Evolutionary conservation across 1,140 invertebrate genomes (phyloP), one percentile per base, ranked within the genome.

Genomic region (Drosophila parabipectinata): DNA sequence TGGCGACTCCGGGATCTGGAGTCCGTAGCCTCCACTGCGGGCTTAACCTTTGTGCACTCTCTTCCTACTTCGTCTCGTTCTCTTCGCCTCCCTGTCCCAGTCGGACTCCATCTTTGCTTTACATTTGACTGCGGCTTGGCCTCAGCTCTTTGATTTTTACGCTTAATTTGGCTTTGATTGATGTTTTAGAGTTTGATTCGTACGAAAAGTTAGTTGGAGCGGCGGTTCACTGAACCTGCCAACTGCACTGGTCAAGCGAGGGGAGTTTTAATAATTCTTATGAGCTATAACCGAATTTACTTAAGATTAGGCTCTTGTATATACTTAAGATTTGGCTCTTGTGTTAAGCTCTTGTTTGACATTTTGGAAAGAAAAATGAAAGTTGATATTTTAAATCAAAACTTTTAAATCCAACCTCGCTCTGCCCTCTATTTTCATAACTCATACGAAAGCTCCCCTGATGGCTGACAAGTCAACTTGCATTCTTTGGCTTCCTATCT

Each of bases 81-180:
- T 39, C 50, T 68, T 37, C 14, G 21, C 51, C 44, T 10, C 12
- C 10, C 15, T 53, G 10, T 12, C 4, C 34, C 34, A 37, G 12
- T 47, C 44, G 44, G 18, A 21, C 44, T 47, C 44, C 14, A 44
- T 44, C 39, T 45, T 37, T 64, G 61, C 41, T 34, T 59, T 69
- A 62, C 26, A 69, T 69, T 69, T 69, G 63, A 69, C 67, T 69
- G 64, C 63, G 50, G 52, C 37, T 15, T 24, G 61, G 60, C 30
- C 41, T 32, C 14, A 55, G 64, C 63, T 69, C 67, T 69, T 75
- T 66, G 54, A 48, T 63, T 82, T 87, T 82, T 88, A 88, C 83
- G 83, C 83, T 83, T 83, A 87, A 87, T 87, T 87, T 87, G 83
- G 75, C 83, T 88, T 79, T 83, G 83, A 87, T 87, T 87, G 79